Conservation (phyloP, 2,113 vertebrate species). For the Heterotilapia buettikoferi region DNA sequence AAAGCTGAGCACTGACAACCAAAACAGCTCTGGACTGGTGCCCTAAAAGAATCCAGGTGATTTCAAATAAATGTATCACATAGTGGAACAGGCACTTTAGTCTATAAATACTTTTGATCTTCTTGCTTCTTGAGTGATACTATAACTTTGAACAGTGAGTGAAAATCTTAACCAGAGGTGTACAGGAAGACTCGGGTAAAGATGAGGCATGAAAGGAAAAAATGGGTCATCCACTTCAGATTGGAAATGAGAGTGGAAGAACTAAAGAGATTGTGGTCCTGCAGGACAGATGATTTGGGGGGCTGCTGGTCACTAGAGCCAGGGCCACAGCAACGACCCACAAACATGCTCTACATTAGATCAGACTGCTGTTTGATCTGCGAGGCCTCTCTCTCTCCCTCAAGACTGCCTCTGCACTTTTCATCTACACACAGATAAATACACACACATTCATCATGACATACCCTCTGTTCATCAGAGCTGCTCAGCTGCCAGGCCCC, state of each 20-base stretch:
- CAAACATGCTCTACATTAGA: slow-evolving; percentile 66
- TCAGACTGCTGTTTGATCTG: slow-evolving; percentile 56
- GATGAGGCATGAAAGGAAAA: slow-evolving; percentile 23
- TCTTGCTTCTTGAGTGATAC: not conserved
- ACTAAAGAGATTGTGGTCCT: slow-evolving; percentile 30
- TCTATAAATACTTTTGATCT: not conserved
- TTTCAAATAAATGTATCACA: not conserved
- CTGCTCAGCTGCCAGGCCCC: slow-evolving; percentile 33
- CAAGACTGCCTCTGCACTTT: slow-evolving; percentile 6
- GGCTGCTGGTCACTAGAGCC: slow-evolving; percentile 50
- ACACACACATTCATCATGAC: slow-evolving; percentile 18
- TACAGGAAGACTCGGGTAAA: not conserved
- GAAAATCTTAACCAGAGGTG: not conserved
- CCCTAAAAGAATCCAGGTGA: not conserved
- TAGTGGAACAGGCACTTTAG: not conserved
- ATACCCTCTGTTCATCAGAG: slow-evolving; percentile 24
- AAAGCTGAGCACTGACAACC: not conserved
- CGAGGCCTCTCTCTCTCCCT: not conserved
- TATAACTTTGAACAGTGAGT: not conserved
- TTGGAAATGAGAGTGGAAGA: slow-evolving; percentile 24
- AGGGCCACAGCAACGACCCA: slow-evolving; percentile 49
- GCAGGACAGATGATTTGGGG: slow-evolving; percentile 25
- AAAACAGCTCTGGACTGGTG: not conserved
- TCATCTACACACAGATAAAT: not conserved
- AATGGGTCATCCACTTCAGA: slow-evolving; percentile 63